Conservation (phyloP, 2,888 invertebrate species). For the Drosophila glabriapex region DNA sequence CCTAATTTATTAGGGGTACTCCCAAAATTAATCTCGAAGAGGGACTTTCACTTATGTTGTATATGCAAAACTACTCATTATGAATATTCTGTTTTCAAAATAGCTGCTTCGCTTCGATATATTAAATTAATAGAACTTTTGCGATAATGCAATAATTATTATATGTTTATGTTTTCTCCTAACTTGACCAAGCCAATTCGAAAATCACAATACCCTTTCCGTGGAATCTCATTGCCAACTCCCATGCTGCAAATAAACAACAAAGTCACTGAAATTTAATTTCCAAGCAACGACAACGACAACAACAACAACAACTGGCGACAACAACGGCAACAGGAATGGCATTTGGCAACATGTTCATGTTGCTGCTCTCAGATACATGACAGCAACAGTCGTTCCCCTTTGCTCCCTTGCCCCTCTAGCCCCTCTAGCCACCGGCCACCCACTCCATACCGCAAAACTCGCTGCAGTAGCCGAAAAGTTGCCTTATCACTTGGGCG, state of each 20-base stretch:
- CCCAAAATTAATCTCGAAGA: background rate
- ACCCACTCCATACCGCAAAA: background rate
- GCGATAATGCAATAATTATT: background rate
- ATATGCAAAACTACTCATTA: background rate
- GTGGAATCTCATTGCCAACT: conserved; percentile 41
- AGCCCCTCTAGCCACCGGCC: too few species aligned
- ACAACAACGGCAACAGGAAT: conserved; percentile 45
- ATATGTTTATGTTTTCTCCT: background rate
- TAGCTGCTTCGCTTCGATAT: background rate
- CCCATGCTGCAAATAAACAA: conserved; percentile 72
- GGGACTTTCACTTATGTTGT: background rate
- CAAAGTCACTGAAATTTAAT: conserved; percentile 81
- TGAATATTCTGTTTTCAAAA: background rate
- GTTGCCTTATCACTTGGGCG: conserved; percentile 82
- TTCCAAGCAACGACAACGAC: conserved; percentile 61
- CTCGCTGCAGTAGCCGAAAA: conserved; percentile 73
- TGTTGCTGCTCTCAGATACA: conserved; percentile 75
- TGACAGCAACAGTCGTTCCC: conserved; percentile 70
- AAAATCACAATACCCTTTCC: conserved; percentile 58
- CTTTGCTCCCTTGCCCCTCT: background rate
- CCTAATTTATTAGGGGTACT: background rate
- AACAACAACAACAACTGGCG: conserved; percentile 25
- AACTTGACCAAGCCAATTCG: conserved; percentile 31
- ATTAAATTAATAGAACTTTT: background rate
- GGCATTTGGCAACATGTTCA: conserved; percentile 79